Evolutionary conservation across 35 echinoderm and acorn worm species (phyloP).

Genomic region (Chiridota heheva): DNA sequence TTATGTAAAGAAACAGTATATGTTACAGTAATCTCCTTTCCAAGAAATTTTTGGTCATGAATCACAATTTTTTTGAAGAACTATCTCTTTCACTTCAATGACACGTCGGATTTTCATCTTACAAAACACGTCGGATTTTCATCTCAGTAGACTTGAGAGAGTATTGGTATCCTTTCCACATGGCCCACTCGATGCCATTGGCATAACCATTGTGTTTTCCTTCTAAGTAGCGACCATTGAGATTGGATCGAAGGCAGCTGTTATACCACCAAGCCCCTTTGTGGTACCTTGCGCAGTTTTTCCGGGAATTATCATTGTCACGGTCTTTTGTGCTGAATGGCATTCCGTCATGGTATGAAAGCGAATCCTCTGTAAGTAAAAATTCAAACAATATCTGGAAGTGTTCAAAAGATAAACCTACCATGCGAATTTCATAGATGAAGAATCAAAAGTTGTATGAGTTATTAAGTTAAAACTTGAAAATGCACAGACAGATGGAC

Average conservation of each 20-base stretch:
- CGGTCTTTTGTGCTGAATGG: slow-evolving; percentile 46
- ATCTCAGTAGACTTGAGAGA: slow-evolving; percentile 81
- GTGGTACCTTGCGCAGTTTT: slow-evolving; percentile 34
- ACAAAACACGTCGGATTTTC: slow-evolving; percentile 49
- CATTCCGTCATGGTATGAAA: slow-evolving; percentile 58
- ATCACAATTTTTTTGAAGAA: too few relatives aligned
- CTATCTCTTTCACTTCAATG: too few relatives aligned
- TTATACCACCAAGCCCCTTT: slow-evolving; percentile 62
- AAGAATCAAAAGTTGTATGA: too few relatives aligned
- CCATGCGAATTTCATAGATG: too few relatives aligned
- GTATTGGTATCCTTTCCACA: slow-evolving; percentile 77
- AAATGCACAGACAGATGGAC: too few relatives aligned
- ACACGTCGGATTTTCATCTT: neutral
- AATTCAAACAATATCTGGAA: too few relatives aligned
- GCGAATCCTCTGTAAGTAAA: slow-evolving; percentile 45
- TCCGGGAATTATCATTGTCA: slow-evolving; percentile 33
- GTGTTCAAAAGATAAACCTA: too few relatives aligned
- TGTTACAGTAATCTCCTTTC: too few relatives aligned
- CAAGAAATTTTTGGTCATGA: too few relatives aligned
- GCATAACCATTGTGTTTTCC: slow-evolving; percentile 21
- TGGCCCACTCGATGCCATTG: slow-evolving; percentile 70
- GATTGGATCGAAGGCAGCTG: slow-evolving; percentile 55
- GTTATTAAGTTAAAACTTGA: too few relatives aligned
- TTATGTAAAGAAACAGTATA: too few relatives aligned
- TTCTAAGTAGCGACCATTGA: slow-evolving; percentile 52